These are phyloP conservation scores for Carettochelys insculpta DNA, from an alignment of 2,113 vertebrate species.

Conservation along the genomic window DNA sequence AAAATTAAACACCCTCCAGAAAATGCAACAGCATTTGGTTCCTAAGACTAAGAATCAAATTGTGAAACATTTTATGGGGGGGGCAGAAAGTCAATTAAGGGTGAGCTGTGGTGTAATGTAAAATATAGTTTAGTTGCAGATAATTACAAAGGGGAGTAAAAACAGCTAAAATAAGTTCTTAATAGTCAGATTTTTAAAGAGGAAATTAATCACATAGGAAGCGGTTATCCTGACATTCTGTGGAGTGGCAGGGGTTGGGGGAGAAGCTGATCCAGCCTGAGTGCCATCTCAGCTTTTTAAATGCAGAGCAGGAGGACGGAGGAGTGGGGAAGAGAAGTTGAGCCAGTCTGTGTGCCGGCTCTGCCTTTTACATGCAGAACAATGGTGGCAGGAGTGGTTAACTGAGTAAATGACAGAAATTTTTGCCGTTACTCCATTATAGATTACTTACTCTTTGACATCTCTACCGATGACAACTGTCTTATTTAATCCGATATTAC, in stretches of 20 bases:
- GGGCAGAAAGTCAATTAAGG: background rate
- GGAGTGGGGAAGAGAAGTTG: too few species aligned
- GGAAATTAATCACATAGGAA: background rate
- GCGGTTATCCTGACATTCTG: background rate
- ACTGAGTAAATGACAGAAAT: too few species aligned
- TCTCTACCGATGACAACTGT: too few species aligned
- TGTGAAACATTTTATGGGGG: background rate
- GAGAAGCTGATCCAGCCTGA: too few species aligned
- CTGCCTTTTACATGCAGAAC: too few species aligned
- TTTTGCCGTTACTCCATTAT: too few species aligned
- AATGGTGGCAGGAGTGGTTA: too few species aligned
- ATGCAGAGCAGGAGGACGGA: too few species aligned
- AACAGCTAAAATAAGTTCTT: background rate
- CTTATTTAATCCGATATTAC: background rate
- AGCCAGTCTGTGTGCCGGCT: too few species aligned
- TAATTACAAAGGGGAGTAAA: background rate
- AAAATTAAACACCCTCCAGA: conserved; percentile 6
- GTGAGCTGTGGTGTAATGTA: background rate
- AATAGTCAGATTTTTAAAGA: background rate
- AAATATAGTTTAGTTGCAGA: background rate
- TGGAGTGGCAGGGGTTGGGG: too few species aligned
- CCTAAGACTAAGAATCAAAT: background rate
- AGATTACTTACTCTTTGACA: too few species aligned
- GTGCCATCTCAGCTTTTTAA: too few species aligned
- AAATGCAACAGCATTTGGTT: background rate